phyloP scores from a whole-genome alignment of 2,113 vertebrate genomes.

The Gavialis gangeticus region DNA sequence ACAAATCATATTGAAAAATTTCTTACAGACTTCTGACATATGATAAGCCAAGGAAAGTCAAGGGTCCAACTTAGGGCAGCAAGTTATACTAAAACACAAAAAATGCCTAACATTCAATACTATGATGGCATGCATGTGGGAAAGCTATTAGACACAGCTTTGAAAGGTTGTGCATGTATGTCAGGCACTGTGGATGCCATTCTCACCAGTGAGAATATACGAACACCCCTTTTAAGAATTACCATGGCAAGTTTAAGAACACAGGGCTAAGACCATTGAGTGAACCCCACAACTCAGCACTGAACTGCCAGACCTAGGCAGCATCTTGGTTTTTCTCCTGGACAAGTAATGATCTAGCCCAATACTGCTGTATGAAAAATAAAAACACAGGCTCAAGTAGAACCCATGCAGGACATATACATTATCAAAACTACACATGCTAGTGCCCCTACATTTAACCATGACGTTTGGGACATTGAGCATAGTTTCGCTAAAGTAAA shows the following conservation, averaged over 20 bases:
- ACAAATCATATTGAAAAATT: too few species aligned
- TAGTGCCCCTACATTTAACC: neutral
- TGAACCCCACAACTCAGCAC: neutral
- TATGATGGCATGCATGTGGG: neutral
- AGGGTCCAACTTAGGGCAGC: too few species aligned
- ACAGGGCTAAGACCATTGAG: neutral
- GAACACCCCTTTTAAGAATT: neutral
- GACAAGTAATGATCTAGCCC: neutral
- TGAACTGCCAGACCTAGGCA: neutral
- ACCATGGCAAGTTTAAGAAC: neutral
- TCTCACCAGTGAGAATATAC: neutral
- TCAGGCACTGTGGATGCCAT: neutral
- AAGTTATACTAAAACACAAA: too few species aligned
- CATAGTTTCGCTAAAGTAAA: neutral
- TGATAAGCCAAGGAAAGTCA: too few species aligned
- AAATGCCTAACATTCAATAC: neutral
- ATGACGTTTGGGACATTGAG: neutral
- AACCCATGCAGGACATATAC: neutral
- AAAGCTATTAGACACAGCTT: neutral
- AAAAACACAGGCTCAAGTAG: neutral
- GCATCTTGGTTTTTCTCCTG: neutral
- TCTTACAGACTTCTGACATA: too few species aligned
- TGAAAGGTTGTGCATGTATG: neutral
- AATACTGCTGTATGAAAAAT: neutral
- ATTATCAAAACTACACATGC: neutral